A percentile compares a stretch with the other conserved stretches of the same genome.
Conservation (phyloP, 2,888 invertebrate genomes). For the Phania funesta region DNA sequence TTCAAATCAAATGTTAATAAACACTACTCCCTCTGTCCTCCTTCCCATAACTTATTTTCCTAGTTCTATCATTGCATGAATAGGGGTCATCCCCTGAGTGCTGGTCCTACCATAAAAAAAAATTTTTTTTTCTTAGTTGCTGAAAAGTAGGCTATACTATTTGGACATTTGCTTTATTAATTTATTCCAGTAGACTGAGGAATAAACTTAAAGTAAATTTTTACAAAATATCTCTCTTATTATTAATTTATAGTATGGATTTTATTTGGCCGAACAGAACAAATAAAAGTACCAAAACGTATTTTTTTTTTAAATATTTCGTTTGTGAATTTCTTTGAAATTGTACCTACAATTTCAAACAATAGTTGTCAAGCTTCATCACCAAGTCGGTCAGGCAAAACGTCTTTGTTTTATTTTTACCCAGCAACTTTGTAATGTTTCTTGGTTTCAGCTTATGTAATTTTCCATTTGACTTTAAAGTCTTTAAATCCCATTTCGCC, state of each 20-base stretch:
- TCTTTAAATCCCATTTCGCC: background rate
- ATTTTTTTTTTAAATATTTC: too few relatives aligned
- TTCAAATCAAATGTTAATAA: too few relatives aligned
- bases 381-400: background rate
- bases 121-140: background rate
- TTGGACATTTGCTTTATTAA: slow-evolving; percentile 17
- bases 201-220: slow-evolving; percentile 29
- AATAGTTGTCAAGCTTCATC: background rate
- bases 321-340: background rate
- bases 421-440: slow-evolving; percentile 1
- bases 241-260: slow-evolving; percentile 10
- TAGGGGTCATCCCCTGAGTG: too few relatives aligned
- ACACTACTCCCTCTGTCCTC: too few relatives aligned
- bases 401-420: background rate
- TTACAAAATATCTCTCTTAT: slow-evolving; percentile 12
- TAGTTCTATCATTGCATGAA: too few relatives aligned
- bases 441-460: slow-evolving; percentile 13
- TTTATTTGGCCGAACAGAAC: background rate
- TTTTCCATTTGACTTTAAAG: background rate
- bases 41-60: too few relatives aligned
- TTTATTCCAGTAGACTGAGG: background rate
- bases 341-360: slow-evolving; percentile 21
- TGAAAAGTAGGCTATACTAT: slow-evolving; percentile 41
- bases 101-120: too few relatives aligned
- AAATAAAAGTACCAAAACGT: too few relatives aligned